Evolutionary conservation across 2,888 invertebrate species (phyloP).

Genomic region (Alsophila aescularia): DNA sequence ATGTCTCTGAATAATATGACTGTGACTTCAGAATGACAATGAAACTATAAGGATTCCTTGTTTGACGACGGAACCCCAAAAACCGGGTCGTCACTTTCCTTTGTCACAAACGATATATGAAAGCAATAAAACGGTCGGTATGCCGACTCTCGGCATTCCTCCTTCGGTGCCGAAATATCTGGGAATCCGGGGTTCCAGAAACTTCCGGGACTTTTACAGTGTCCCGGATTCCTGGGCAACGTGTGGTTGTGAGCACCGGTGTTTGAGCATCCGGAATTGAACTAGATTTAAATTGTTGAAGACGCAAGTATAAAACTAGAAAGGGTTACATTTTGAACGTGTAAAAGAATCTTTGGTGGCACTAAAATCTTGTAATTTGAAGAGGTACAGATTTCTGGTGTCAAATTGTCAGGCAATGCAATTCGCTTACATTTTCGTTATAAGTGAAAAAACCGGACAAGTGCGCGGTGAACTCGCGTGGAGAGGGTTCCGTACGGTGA

Average conservation of each 20-base stretch:
- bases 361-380: too few species aligned
- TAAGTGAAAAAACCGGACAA: too few species aligned
- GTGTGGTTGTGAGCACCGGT: conserved; percentile 51
- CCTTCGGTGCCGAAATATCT: conserved; percentile 59
- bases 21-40: too few species aligned
- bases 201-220: conserved; percentile 67
- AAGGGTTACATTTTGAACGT: not conserved
- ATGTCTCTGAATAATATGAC: too few species aligned
- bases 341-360: too few species aligned
- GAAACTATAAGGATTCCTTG: too few species aligned
- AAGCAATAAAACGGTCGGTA: conserved; percentile 68
- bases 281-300: not conserved
- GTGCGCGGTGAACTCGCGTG: too few species aligned
- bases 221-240: conserved; percentile 61
- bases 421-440: too few species aligned
- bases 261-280: conserved; percentile 4
- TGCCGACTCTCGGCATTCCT: conserved; percentile 56
- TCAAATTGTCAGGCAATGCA: too few species aligned
- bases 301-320: not conserved
- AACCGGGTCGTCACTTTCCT: conserved; percentile 29
- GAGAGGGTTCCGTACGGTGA: too few species aligned
- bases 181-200: conserved; percentile 65
- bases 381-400: too few species aligned
- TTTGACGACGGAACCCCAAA: not conserved
- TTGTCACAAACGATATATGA: conserved; percentile 54